A percentile compares a stretch with the other conserved stretches of the same genome.
phyloP scores from a whole-genome alignment of 2,888 invertebrate species.

The Atethmia centrago region DNA sequence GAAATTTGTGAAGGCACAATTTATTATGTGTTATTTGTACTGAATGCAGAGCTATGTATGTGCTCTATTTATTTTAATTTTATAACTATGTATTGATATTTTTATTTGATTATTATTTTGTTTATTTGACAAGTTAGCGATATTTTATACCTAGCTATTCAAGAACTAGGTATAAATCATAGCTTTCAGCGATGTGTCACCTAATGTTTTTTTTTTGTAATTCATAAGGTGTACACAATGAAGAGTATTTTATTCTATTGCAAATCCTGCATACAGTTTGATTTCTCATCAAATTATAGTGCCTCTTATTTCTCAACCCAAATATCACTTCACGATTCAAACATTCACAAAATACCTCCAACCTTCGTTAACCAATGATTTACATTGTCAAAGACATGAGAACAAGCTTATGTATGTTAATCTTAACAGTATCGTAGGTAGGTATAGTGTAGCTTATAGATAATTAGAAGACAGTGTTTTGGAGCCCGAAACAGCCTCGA shows the following conservation, averaged over 20 bases:
- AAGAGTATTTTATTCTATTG: neutral
- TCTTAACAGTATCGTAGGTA: slow-evolving; percentile 29
- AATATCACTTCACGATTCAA: neutral
- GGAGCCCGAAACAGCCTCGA: slow-evolving; percentile 57
- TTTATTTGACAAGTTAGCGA: neutral
- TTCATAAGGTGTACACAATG: neutral
- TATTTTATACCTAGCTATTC: too few species aligned
- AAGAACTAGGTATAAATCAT: too few species aligned
- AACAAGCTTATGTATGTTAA: slow-evolving; percentile 40
- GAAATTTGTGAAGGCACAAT: neutral
- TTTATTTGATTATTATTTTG: neutral
- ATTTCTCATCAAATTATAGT: neutral
- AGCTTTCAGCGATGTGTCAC: neutral
- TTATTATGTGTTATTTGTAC: neutral
- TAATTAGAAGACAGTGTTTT: slow-evolving; percentile 55
- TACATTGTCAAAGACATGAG: slow-evolving; percentile 15
- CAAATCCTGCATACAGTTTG: neutral
- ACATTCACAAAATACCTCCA: neutral
- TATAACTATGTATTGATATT: neutral
- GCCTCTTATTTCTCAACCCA: too few species aligned
- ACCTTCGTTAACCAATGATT: slow-evolving; percentile 14
- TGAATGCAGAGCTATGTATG: neutral
- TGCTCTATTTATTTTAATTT: neutral
- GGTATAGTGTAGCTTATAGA: slow-evolving; percentile 36
- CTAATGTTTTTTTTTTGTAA: neutral